Conservation (phyloP, 2,113 vertebrate species). For the Clupea harengus region DNA sequence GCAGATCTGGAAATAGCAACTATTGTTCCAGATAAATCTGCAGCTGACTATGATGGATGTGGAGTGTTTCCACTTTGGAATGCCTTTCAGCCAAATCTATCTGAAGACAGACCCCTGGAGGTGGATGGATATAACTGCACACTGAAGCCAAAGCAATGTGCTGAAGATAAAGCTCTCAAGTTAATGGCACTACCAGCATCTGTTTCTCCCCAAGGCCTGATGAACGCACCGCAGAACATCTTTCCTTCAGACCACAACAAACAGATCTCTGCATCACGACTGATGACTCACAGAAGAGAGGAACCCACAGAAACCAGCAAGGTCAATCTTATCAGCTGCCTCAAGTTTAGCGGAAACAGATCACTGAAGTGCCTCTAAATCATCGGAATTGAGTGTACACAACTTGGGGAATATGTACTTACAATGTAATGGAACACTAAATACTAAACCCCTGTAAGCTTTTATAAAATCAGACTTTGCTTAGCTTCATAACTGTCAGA, state of each 20-base stretch:
- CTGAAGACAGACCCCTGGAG: constrained; percentile 1
- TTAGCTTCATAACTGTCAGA: too few relatives aligned
- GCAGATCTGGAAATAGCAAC: constrained; percentile 16
- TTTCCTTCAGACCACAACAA: background rate
- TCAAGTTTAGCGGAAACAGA: background rate
- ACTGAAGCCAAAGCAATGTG: background rate
- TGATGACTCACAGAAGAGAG: background rate
- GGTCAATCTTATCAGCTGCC: background rate
- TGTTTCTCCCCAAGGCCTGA: background rate
- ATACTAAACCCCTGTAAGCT: too few relatives aligned
- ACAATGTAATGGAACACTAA: too few relatives aligned
- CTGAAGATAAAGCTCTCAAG: background rate
- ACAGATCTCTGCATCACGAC: background rate
- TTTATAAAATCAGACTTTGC: too few relatives aligned
- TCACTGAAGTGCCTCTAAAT: background rate
- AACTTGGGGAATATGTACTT: too few relatives aligned
- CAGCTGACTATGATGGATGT: background rate
- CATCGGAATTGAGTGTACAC: too few relatives aligned
- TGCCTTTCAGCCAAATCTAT: background rate
- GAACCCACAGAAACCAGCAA: background rate
- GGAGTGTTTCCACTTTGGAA: background rate
- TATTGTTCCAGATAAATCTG: background rate
- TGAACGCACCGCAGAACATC: background rate
- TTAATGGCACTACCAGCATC: background rate
- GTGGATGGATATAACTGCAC: background rate